phyloP scores from a whole-genome alignment of 37 sponge, comb jelly and placozoan species.

The Hormiphora californensis region DNA sequence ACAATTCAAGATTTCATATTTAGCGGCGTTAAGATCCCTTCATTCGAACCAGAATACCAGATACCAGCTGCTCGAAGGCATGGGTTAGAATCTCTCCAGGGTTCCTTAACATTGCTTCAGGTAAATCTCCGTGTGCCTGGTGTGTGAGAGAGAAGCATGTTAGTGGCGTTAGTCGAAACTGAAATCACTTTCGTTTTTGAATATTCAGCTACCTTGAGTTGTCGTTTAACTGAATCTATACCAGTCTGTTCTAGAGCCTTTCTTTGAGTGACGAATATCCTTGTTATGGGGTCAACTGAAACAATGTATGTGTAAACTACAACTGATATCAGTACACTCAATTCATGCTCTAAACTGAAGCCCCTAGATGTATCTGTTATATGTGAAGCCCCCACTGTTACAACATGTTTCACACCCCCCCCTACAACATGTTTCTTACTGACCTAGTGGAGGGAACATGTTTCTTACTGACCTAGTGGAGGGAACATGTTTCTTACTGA shows the following conservation, averaged over 20 bases:
- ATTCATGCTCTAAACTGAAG: no score
- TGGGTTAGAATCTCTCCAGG: background rate
- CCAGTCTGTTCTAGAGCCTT: background rate
- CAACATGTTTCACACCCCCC: no score
- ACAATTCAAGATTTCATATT: no score
- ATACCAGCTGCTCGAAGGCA: background rate
- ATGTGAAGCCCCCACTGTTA: no score
- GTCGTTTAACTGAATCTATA: background rate
- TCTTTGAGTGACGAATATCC: background rate
- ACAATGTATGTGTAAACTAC: background rate
- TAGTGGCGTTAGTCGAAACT: no score
- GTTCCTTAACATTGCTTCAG: background rate
- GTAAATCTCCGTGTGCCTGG: background rate
- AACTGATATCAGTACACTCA: no score
- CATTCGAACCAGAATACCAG: conserved; percentile 12
- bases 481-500: no score
- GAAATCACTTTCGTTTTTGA: background rate
- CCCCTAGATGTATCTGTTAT: no score
- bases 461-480: no score
- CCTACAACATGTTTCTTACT: no score
- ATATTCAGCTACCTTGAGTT: background rate
- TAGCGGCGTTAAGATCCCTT: conserved; percentile 36
- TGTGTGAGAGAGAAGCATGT: no score
- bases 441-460: no score
- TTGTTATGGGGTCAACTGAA: conserved; percentile 11